A percentile compares a stretch with the other conserved stretches of the same genome.
These are phyloP conservation scores for Spodoptera exigua DNA, from an alignment of 2,888 invertebrate species.

Conservation along the genomic window DNA sequence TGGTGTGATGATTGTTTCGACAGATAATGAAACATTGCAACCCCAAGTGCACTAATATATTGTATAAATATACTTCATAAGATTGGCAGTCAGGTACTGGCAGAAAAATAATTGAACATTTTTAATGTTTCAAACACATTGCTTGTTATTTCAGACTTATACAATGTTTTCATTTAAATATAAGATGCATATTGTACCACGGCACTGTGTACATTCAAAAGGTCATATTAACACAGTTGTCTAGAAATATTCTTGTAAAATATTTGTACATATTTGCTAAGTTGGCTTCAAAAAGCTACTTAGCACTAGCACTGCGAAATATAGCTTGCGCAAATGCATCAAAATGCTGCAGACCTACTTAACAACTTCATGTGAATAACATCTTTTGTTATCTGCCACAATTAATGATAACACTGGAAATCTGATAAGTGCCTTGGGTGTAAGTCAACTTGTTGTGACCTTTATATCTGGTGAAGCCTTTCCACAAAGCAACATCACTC, in stretches of 20 bases:
- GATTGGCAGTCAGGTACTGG: constrained; percentile 32
- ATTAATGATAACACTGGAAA: constrained; percentile 42
- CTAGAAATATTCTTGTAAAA: constrained; percentile 25
- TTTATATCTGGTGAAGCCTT: constrained; percentile 58
- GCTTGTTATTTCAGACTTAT: constrained; percentile 34
- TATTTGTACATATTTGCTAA: constrained; percentile 34
- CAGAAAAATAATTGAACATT: constrained; percentile 24
- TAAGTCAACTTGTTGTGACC: constrained; percentile 54
- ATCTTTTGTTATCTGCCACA: constrained; percentile 36
- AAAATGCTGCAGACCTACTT: constrained; percentile 21
- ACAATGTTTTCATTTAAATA: not conserved
- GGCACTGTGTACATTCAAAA: constrained; percentile 13
- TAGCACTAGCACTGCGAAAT: constrained; percentile 28
- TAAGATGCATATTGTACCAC: no score
- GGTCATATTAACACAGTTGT: constrained; percentile 31
- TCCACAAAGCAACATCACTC: constrained; percentile 63
- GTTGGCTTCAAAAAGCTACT: constrained; percentile 28
- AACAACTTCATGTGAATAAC: constrained; percentile 26
- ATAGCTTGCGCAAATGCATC: constrained; percentile 26
- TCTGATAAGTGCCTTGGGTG: constrained; percentile 35
- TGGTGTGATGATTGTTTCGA: constrained; percentile 35
- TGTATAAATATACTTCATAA: constrained; percentile 27
- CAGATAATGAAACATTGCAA: constrained; percentile 23
- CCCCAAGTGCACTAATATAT: constrained; percentile 39
- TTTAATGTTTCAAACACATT: not conserved